These are phyloP conservation scores for Bombylius major DNA, from an alignment of 2,888 invertebrate genomes.

Conservation along the genomic window DNA sequence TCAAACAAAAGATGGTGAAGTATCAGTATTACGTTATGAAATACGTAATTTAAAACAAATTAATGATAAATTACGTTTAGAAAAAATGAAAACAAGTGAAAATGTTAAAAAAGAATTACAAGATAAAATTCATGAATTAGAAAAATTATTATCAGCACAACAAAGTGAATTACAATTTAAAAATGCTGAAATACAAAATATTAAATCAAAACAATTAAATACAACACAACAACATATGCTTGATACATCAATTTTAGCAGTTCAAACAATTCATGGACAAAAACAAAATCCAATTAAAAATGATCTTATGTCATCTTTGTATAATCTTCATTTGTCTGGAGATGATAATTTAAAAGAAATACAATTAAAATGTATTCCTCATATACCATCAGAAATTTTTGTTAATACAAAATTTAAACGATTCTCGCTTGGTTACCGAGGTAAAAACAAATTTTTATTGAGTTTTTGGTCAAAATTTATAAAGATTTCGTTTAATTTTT, in stretches of 20 bases:
- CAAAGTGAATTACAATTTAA: constrained; percentile 13
- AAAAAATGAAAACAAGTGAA: constrained; percentile 11
- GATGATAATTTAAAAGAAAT: constrained; percentile 7
- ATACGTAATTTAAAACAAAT: constrained; percentile 9
- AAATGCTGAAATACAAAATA: constrained; percentile 10
- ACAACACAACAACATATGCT: constrained; percentile 2
- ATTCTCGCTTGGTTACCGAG: constrained; percentile 3
- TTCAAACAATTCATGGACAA: neutral
- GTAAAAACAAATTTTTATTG: neutral
- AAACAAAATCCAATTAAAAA: neutral
- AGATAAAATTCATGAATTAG: constrained; percentile 13
- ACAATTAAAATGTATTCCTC: constrained; percentile 1
- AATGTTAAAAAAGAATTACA: constrained; percentile 11
- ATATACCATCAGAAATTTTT: constrained; percentile 3
- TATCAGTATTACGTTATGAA: constrained; percentile 12
- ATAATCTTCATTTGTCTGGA: neutral
- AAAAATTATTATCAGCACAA: constrained; percentile 10
- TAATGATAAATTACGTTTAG: constrained; percentile 10
- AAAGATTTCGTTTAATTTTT: neutral
- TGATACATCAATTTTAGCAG: neutral
- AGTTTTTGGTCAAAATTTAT: no score
- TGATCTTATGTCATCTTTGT: neutral
- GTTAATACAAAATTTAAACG: neutral
- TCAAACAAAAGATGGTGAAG: constrained; percentile 16
- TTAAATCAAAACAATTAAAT: constrained; percentile 10